phyloP scores from a whole-genome alignment of 2,888 invertebrate genomes.

The Syrphus vitripennis region DNA sequence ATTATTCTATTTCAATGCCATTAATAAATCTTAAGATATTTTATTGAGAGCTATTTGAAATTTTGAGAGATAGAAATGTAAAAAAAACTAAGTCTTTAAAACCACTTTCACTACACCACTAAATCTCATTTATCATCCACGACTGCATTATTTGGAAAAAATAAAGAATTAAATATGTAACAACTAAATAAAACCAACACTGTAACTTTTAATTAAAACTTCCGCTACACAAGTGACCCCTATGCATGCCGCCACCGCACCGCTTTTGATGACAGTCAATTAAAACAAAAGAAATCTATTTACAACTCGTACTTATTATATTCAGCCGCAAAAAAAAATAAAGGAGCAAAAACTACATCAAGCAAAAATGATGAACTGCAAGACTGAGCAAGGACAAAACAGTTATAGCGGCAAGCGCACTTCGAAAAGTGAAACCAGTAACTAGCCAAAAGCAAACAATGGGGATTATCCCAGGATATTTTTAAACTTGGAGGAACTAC shows the following conservation, averaged over 20 bases:
- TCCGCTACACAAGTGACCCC: background rate
- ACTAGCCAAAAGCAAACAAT: slow-evolving; percentile 53
- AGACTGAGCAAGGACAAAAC: slow-evolving; percentile 24
- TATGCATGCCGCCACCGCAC: background rate
- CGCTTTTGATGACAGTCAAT: background rate
- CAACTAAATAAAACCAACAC: slow-evolving; percentile 22
- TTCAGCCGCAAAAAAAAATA: no score
- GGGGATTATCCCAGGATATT: slow-evolving; percentile 33
- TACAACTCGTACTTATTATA: no score
- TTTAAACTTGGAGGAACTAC: slow-evolving; percentile 40
- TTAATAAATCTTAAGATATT: no score
- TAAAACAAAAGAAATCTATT: slow-evolving; percentile 30
- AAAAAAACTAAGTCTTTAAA: no score
- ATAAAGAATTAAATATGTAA: slow-evolving; percentile 17
- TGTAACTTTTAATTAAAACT: slow-evolving; percentile 46
- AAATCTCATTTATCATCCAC: background rate
- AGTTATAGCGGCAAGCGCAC: background rate
- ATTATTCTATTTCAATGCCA: no score
- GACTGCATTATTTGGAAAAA: slow-evolving; percentile 21
- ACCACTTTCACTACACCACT: no score
- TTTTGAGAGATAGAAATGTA: no score
- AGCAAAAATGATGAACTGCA: slow-evolving; percentile 9
- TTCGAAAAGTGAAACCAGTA: slow-evolving; percentile 39
- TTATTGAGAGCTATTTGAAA: no score
- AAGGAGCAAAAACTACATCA: background rate